Evolutionary conservation across 2,797 vertebrate species (phyloP), one percentile per base, ranked within the genome.

Genomic region (Acomys russatus): DNA sequence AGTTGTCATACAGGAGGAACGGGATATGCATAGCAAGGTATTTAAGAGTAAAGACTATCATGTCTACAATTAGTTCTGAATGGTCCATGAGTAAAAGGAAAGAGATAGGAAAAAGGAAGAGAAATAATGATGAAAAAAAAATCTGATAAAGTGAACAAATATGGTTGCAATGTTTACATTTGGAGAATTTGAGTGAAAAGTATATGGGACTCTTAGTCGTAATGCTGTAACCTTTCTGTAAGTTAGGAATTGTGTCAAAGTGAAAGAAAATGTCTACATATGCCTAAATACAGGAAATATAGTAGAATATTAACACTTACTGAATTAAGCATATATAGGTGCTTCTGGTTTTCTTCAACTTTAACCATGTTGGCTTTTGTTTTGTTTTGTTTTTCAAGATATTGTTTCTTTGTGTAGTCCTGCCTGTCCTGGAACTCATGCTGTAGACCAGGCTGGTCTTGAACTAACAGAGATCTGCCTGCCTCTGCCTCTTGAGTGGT

Each of bases 201-300:
- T 80, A 87, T 30, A 85, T 73, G 30, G 17, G 7, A 79, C 63
- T 93, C 54, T 86, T 49, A 93, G 49, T 90, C 56, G 49, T 93
- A 91, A 35, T 87, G 44, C 25, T 93, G 7, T 5, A 91, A 74
- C 23, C 74, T 78, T 85, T 79, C 64, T 91, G 2, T 76, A 87
- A 86, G 51, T 86, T 66, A 68, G 33, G 68, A 87, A 87, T 68
- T 93, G 15, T 56, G 64, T n/a, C 9, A 88, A 93, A 87, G 77
- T 56, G 56, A 68, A 82, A 90, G 73, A 64, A 89, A 56, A 70
- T 20, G 49, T 71, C 15, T 91, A 54, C 54, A 38, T 33, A 35
- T 76, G 68, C 63, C 63, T 9, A 88, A 63, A 64, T 38, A 94
- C 12, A 92, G 61, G 28, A 76, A 88, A 88, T 88, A 68, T 6